Evolutionary conservation across 2,888 invertebrate species (phyloP).

Genomic region (Epinotia ramella): DNA sequence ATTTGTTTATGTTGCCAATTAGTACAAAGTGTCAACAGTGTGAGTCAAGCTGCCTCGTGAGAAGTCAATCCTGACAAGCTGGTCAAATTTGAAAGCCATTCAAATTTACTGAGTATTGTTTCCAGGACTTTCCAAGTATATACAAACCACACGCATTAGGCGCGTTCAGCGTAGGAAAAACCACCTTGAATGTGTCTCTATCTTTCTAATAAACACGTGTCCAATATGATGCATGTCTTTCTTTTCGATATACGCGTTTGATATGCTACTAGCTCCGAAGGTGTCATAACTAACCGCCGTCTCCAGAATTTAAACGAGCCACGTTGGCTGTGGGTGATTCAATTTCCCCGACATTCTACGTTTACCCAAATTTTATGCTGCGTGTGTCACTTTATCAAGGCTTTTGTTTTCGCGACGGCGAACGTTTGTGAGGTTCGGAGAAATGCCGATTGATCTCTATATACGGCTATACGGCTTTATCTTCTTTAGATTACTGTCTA

Average conservation of each 20-base stretch:
- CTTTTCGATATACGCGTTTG: constrained; percentile 19
- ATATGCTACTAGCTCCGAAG: constrained; percentile 43
- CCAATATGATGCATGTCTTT: constrained; percentile 4
- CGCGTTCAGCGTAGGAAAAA: too few relatives aligned
- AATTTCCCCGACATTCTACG: constrained; percentile 55
- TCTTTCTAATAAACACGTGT: neutral
- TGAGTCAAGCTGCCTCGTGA: too few relatives aligned
- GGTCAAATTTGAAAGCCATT: too few relatives aligned
- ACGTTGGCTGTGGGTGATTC: constrained; percentile 61
- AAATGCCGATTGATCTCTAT: constrained; percentile 2
- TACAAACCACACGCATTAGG: too few relatives aligned
- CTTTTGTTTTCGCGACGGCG: constrained; percentile 9
- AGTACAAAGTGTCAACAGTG: too few relatives aligned
- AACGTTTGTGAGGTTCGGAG: constrained; percentile 1
- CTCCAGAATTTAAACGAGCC: constrained; percentile 67
- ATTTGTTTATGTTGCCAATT: too few relatives aligned
- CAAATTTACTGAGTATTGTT: too few relatives aligned
- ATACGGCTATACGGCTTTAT: neutral
- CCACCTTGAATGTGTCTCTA: neutral
- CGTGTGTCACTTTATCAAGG: constrained; percentile 46
- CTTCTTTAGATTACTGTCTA: constrained; percentile 40
- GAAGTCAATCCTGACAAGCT: too few relatives aligned
- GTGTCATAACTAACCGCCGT: constrained; percentile 62
- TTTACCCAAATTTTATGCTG: constrained; percentile 58
- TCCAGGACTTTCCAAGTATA: too few relatives aligned